These are phyloP conservation scores for Xylota sylvarum DNA, from an alignment of 2,888 invertebrate species.

Conservation along the genomic window DNA sequence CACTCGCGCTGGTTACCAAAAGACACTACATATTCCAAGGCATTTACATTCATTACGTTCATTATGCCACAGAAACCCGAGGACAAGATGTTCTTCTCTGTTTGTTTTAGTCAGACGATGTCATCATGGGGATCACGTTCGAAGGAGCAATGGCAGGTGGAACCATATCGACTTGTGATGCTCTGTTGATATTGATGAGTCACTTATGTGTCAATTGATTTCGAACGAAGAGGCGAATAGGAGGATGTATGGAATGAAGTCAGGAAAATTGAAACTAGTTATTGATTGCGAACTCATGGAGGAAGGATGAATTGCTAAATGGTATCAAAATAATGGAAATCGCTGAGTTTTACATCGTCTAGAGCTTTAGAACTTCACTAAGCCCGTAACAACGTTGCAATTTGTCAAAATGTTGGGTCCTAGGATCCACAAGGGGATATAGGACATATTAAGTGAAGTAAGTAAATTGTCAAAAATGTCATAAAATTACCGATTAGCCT, in stretches of 20 bases:
- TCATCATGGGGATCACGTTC: slow-evolving; percentile 47
- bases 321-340: too few relatives aligned
- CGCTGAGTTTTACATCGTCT: too few relatives aligned
- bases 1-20: slow-evolving; percentile 59
- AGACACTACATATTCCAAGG: slow-evolving; percentile 39
- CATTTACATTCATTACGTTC: slow-evolving; percentile 72
- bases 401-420: too few relatives aligned
- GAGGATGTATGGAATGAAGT: background rate
- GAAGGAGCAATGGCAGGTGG: background rate
- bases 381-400: too few relatives aligned
- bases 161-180: slow-evolving; percentile 35
- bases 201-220: slow-evolving; percentile 56
- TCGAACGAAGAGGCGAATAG: background rate
- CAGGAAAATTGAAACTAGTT: background rate
- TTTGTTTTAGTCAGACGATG: slow-evolving; percentile 51
- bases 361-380: too few relatives aligned
- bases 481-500: too few relatives aligned
- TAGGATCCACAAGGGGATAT: too few relatives aligned
- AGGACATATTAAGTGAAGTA: too few relatives aligned
- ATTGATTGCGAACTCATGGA: background rate
- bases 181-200: slow-evolving; percentile 42
- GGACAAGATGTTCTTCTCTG: slow-evolving; percentile 66
- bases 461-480: too few relatives aligned
- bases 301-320: too few relatives aligned
- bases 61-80: slow-evolving; percentile 58